These are phyloP conservation scores for Zhuqinia jingwanae DNA, from an alignment of 2,888 invertebrate species.

Conservation along the genomic window DNA sequence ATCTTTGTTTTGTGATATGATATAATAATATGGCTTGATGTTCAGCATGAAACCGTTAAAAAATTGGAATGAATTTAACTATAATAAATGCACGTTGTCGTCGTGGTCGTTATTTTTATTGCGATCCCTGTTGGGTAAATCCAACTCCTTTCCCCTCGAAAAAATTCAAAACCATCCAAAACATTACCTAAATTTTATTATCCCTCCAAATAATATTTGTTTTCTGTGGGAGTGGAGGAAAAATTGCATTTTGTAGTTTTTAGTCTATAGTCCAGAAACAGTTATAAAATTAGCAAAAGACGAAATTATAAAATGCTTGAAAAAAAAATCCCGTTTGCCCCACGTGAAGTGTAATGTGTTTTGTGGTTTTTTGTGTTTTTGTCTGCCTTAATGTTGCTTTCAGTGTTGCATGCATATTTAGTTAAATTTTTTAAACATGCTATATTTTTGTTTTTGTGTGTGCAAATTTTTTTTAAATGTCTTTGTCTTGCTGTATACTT, in stretches of 20 bases:
- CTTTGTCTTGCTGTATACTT: conserved; percentile 12
- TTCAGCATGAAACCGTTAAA: conserved; percentile 12
- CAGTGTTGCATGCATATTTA: conserved; percentile 79
- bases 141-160: conserved; percentile 34
- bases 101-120: conserved; percentile 27
- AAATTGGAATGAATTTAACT: conserved; percentile 18
- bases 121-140: conserved; percentile 45
- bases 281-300: too few relatives aligned
- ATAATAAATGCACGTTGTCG: conserved; percentile 44
- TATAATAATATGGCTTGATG: conserved; percentile 27
- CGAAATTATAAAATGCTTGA: conserved; percentile 27
- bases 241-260: conserved; percentile 48
- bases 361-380: conserved; percentile 78
- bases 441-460: conserved; percentile 41
- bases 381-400: conserved; percentile 79
- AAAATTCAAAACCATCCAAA: conserved; percentile 23
- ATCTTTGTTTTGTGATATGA: conserved; percentile 8
- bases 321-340: conserved; percentile 37
- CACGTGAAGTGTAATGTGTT: conserved; percentile 35
- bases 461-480: conserved; percentile 46
- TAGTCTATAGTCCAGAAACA: conserved; percentile 29
- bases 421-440: conserved; percentile 18
- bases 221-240: conserved; percentile 64
- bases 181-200: conserved; percentile 9
- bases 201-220: conserved; percentile 23